phyloP scores from a whole-genome alignment of 2,113 vertebrate genomes.

The Chiloscyllium plagiosum region DNA sequence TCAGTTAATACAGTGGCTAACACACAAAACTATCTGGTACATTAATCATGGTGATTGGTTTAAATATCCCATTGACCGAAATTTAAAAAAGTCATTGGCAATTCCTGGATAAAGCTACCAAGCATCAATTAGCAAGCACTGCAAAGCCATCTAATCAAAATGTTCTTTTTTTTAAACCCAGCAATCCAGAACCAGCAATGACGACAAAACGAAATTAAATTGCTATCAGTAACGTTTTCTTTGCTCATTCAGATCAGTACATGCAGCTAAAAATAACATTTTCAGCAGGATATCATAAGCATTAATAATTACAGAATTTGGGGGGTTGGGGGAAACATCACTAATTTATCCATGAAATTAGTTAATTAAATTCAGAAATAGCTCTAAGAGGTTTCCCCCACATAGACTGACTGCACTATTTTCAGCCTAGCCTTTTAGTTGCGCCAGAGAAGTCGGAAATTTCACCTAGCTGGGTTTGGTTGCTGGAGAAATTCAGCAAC shows the following conservation, averaged over 20 bases:
- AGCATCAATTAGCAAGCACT: slow-evolving; percentile 25
- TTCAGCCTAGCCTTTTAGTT: not conserved
- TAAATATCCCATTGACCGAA: not conserved
- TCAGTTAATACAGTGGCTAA: slow-evolving; percentile 6
- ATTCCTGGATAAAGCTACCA: slow-evolving; percentile 29
- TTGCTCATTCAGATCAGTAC: not conserved
- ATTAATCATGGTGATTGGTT: slow-evolving; percentile 11
- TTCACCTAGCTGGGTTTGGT: not conserved
- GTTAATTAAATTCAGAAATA: not conserved
- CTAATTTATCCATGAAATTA: not conserved
- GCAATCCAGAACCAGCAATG: slow-evolving; percentile 26
- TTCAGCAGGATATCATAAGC: not conserved
- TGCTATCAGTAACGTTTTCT: slow-evolving; percentile 16
- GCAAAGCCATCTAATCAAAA: slow-evolving; percentile 26
- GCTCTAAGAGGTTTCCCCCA: not conserved
- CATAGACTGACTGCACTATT: not conserved
- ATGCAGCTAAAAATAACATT: slow-evolving; percentile 11
- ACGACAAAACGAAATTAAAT: slow-evolving; percentile 11
- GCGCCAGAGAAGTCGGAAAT: not conserved
- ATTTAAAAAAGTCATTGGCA: not conserved
- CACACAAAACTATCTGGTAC: slow-evolving; percentile 17
- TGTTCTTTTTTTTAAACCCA: not conserved
- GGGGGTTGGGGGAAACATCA: not conserved
- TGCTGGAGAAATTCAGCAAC: not conserved
- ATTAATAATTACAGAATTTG: not conserved